Conservation (phyloP, 2,797 vertebrate species). For the Cyclopterus lumpus region DNA sequence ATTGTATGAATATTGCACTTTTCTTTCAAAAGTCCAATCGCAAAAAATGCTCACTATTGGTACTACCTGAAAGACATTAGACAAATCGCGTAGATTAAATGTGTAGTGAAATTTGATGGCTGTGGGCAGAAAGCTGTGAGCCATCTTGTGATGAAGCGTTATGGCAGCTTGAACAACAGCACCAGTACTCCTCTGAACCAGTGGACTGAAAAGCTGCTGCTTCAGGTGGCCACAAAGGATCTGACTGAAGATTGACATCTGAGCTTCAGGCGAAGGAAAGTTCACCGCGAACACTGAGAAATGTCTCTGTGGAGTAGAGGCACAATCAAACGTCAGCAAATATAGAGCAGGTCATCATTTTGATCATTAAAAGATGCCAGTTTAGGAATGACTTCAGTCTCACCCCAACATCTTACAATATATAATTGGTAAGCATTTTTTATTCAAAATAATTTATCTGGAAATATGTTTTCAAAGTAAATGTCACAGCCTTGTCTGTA, state of each 20-base stretch:
- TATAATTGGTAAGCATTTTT: neutral
- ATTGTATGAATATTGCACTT: slow-evolving; percentile 20
- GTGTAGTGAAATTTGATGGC: slow-evolving; percentile 86
- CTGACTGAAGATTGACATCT: slow-evolving; percentile 84
- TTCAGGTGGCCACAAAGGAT: slow-evolving; percentile 84
- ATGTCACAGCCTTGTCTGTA: neutral
- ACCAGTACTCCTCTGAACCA: slow-evolving; percentile 71
- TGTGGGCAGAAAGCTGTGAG: slow-evolving; percentile 83
- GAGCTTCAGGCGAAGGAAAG: slow-evolving; percentile 82
- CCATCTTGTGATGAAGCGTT: slow-evolving; percentile 81
- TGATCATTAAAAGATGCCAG: neutral
- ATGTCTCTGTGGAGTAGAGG: slow-evolving; percentile 80
- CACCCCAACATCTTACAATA: neutral
- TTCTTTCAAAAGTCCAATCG: neutral
- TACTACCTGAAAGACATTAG: slow-evolving; percentile 86
- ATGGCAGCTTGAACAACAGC: slow-evolving; percentile 80
- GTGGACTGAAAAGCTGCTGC: slow-evolving; percentile 72
- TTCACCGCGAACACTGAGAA: slow-evolving; percentile 88
- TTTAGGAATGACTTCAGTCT: neutral
- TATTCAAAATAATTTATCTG: neutral
- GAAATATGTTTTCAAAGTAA: slow-evolving; percentile 1
- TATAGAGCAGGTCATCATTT: neutral
- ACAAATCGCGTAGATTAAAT: slow-evolving; percentile 87
- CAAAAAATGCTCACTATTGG: neutral
- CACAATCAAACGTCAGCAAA: slow-evolving; percentile 13